Conservation (phyloP, 2,113 vertebrate species). For the Apteryx mantelli region DNA sequence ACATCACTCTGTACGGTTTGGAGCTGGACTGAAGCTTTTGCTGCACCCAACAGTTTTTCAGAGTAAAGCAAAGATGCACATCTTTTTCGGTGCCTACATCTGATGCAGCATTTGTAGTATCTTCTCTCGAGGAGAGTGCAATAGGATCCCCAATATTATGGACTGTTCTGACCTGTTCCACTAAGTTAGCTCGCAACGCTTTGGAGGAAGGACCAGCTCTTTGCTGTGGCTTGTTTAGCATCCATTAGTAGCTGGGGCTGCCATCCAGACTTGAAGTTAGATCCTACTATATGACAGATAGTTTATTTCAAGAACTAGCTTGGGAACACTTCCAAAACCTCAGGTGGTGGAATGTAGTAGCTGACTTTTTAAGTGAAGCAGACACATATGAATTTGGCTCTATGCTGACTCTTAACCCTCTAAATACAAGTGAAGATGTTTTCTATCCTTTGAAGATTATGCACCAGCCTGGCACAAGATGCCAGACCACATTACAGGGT, state of each 20-base stretch:
- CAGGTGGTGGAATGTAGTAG: neutral
- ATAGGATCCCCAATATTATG: neutral
- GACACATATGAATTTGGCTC: neutral
- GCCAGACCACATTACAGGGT: neutral
- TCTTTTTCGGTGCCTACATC: neutral
- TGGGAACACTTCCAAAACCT: neutral
- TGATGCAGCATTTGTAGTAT: neutral
- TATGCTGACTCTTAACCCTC: neutral
- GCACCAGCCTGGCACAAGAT: neutral
- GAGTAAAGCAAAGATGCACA: neutral
- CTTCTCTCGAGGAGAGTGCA: neutral
- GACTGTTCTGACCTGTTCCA: neutral
- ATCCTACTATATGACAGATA: neutral
- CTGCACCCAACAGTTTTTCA: neutral
- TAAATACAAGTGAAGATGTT: neutral
- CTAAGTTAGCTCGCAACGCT: neutral
- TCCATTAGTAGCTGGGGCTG: neutral
- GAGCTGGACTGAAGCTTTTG: neutral
- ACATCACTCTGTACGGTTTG: neutral
- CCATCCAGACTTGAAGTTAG: neutral
- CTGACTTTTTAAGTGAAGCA: neutral
- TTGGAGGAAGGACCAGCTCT: neutral
- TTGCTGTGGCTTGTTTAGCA: neutral
- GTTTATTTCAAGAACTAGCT: neutral
- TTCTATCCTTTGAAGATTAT: neutral